phyloP scores from a whole-genome alignment of 2,113 vertebrate species.

The Hucho hucho region DNA sequence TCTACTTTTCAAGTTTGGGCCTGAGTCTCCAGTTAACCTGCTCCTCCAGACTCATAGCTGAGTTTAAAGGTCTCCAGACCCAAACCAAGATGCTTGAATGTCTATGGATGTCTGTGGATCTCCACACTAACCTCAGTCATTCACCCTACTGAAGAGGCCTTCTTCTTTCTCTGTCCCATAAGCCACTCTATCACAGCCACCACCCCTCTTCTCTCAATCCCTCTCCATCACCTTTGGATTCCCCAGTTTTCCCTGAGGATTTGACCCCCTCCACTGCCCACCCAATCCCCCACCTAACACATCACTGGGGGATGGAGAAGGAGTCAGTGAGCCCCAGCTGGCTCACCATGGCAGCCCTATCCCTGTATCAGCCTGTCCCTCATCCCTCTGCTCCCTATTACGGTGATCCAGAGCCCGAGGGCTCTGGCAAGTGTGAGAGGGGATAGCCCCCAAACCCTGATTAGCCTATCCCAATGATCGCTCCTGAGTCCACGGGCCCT shows the following conservation, averaged over 20 bases:
- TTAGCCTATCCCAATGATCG: background rate
- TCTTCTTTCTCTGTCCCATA: background rate
- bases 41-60: background rate
- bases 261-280: conserved; percentile 16
- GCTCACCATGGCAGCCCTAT: background rate
- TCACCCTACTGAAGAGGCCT: background rate
- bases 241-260: conserved; percentile 42
- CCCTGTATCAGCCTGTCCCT: background rate
- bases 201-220: conserved; percentile 2
- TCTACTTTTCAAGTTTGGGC: background rate
- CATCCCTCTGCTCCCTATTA: background rate
- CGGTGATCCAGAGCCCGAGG: background rate
- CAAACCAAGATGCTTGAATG: background rate
- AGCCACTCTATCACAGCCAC: background rate
- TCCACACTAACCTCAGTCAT: background rate
- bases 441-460: background rate
- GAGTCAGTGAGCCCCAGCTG: background rate
- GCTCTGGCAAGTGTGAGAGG: background rate
- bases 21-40: background rate
- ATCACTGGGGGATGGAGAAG: background rate
- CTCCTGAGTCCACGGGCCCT: background rate
- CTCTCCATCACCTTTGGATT: conserved; percentile 12
- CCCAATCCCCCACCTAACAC: conserved; percentile 23
- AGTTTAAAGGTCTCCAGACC: background rate
- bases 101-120: background rate